A percentile compares a stretch with the other conserved stretches of the same genome.
These are phyloP conservation scores for Onchidella celtica DNA, from an alignment of 2,888 invertebrate species.

Conservation along the genomic window DNA sequence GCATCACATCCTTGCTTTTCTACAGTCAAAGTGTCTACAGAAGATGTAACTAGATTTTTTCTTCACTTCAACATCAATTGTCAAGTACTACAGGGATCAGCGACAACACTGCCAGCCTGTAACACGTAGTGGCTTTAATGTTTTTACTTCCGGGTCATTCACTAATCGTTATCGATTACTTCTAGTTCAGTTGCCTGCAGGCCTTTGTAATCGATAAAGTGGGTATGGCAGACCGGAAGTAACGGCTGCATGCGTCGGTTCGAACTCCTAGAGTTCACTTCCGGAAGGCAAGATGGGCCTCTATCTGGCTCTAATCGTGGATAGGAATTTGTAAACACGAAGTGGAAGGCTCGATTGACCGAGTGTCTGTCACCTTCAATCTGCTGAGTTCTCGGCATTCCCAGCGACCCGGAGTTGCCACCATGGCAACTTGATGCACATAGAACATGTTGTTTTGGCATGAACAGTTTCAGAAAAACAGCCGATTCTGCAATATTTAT, in stretches of 20 bases:
- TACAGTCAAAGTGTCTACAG: too few relatives aligned
- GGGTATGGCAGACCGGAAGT: slow-evolving; percentile 11
- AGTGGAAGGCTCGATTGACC: not conserved
- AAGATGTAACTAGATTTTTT: too few relatives aligned
- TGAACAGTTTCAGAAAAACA: too few relatives aligned
- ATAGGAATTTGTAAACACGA: slow-evolving; percentile 1
- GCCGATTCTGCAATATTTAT: too few relatives aligned
- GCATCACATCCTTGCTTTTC: too few relatives aligned
- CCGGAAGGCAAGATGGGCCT: slow-evolving; percentile 18
- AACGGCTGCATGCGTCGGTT: not conserved
- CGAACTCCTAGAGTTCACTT: slow-evolving; percentile 10
- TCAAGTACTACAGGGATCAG: too few relatives aligned
- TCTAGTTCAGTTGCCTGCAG: not conserved
- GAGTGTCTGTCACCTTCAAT: not conserved
- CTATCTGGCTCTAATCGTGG: not conserved
- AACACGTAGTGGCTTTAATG: not conserved
- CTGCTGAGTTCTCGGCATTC: not conserved
- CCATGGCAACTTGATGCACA: too few relatives aligned
- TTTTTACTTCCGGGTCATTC: slow-evolving; percentile 36
- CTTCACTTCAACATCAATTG: too few relatives aligned
- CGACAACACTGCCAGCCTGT: too few relatives aligned
- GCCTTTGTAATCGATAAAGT: slow-evolving; percentile 3
- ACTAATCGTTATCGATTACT: slow-evolving; percentile 33
- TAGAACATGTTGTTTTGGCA: too few relatives aligned
- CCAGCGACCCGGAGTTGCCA: too few relatives aligned